Evolutionary conservation across 2,113 vertebrate species (phyloP).

Genomic region (Rhinoderma darwinii): DNA sequence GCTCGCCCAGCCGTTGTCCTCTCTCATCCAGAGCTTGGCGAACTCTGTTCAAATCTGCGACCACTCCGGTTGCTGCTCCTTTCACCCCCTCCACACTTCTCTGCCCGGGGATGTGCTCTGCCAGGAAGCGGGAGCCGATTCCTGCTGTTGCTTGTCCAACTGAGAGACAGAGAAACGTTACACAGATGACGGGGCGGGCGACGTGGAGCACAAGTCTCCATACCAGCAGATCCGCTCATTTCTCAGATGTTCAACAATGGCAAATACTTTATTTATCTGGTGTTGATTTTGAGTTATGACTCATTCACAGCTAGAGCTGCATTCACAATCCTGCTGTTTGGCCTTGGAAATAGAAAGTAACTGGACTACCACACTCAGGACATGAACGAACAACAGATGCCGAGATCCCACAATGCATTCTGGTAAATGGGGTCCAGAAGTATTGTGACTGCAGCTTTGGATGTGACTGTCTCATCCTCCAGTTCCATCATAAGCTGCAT

Average conservation of each 20-base stretch:
- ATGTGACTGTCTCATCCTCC: neutral
- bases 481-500: neutral
- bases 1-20: conserved; percentile 92
- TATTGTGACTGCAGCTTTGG: neutral
- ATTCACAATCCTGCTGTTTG: neutral
- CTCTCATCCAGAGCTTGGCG: conserved; percentile 94
- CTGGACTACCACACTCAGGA: neutral
- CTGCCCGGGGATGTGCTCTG: conserved; percentile 94
- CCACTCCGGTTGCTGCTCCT: conserved; percentile 85
- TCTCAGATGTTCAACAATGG: too few relatives aligned
- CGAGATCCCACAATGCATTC: too few relatives aligned
- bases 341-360: neutral
- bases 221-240: too few relatives aligned
- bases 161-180: conserved; percentile 60
- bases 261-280: too few relatives aligned
- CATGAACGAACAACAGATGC: too few relatives aligned
- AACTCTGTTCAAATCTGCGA: conserved; percentile 89
- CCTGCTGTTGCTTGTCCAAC: conserved; percentile 94
- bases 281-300: neutral
- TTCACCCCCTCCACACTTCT: conserved; percentile 87
- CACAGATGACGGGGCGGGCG: neutral
- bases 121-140: conserved; percentile 90
- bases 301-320: neutral
- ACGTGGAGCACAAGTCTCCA: too few relatives aligned
- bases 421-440: too few relatives aligned